Conservation (phyloP, 2,113 vertebrate species). For the Lampris incognitus region DNA sequence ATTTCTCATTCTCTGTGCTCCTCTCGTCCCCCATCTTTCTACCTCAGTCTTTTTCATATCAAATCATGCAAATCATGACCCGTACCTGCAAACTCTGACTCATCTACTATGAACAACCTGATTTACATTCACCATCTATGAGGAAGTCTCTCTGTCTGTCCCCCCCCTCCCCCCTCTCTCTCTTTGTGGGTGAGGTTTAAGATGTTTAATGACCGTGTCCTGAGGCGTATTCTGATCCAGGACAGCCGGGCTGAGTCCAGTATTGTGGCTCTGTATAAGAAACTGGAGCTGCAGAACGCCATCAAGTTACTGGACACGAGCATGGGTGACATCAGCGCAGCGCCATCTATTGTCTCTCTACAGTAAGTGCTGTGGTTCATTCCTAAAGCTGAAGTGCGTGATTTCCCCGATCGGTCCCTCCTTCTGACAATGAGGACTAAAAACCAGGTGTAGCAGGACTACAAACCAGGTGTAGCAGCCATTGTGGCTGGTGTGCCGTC, state of each 20-base stretch:
- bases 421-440: no score
- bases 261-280: conserved; percentile 92
- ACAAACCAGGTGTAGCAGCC: no score
- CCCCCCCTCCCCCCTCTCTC: not conserved
- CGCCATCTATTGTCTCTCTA: conserved; percentile 69
- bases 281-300: conserved; percentile 91
- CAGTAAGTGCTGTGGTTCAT: conserved; percentile 78
- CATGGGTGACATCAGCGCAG: conserved; percentile 78
- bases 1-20: no score
- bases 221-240: conserved; percentile 89
- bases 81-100: not conserved
- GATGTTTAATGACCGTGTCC: conserved; percentile 88
- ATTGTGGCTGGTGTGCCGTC: no score
- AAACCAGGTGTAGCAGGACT: no score
- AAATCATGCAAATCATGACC: not conserved
- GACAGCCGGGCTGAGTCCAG: conserved; percentile 88
- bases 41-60: not conserved
- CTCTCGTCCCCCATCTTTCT: no score
- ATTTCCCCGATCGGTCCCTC: no score
- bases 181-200: conserved; percentile 86
- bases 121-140: no score
- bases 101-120: no score
- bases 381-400: no score
- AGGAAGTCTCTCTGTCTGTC: not conserved
- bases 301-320: conserved; percentile 87